These are phyloP conservation scores for Ovis canadensis DNA, from an alignment of 2,113 vertebrate genomes.

Conservation along the genomic window DNA sequence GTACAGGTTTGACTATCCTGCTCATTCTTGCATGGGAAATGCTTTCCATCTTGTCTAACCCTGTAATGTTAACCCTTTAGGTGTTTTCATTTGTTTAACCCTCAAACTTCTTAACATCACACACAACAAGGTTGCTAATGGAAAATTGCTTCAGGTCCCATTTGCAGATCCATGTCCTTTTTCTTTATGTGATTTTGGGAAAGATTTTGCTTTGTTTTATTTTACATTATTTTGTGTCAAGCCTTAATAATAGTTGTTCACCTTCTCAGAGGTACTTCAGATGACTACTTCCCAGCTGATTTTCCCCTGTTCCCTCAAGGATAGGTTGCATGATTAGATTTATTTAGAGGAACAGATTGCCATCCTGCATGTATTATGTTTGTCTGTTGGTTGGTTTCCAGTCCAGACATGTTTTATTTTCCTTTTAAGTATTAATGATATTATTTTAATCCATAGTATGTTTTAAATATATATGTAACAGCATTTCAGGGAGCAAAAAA, in stretches of 20 bases:
- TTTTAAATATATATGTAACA: not conserved
- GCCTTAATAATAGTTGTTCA: not conserved
- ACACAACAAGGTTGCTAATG: not conserved
- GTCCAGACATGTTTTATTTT: slow-evolving; percentile 2
- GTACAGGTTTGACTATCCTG: slow-evolving; percentile 79
- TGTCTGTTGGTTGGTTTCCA: slow-evolving; percentile 58
- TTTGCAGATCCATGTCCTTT: slow-evolving; percentile 47
- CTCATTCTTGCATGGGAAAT: slow-evolving; percentile 75
- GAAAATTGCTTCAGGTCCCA: slow-evolving; percentile 14
- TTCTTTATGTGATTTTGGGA: slow-evolving; percentile 43
- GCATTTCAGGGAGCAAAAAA: not conserved
- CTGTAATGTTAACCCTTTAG: slow-evolving; percentile 68
- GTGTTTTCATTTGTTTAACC: slow-evolving; percentile 60
- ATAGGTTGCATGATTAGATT: slow-evolving; percentile 65
- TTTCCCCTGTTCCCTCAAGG: slow-evolving; percentile 37
- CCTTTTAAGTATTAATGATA: not conserved
- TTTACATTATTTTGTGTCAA: slow-evolving; percentile 13
- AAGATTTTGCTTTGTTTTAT: slow-evolving; percentile 31
- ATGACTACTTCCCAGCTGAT: not conserved
- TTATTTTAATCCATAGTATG: slow-evolving; percentile 47
- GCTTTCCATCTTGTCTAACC: slow-evolving; percentile 67
- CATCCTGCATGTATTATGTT: slow-evolving; percentile 55
- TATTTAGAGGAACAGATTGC: slow-evolving; percentile 26
- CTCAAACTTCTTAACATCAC: not conserved
- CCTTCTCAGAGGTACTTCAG: slow-evolving; percentile 29